Evolutionary conservation across 2,797 vertebrate species (phyloP).

Genomic region (Eutrigla gurnardus): DNA sequence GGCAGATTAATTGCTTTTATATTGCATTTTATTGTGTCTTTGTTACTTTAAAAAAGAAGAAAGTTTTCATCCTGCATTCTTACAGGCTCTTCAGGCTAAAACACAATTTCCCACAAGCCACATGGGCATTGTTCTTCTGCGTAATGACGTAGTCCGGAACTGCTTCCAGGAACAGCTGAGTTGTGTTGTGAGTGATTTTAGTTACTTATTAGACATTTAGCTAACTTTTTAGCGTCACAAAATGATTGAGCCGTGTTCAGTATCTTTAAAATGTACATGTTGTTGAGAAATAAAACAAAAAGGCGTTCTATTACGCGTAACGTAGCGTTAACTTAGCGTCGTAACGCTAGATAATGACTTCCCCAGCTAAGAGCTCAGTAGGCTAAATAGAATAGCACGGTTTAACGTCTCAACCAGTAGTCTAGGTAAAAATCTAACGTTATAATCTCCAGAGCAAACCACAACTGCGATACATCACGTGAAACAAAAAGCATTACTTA

Average conservation of each 20-base stretch:
- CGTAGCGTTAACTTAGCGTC: neutral
- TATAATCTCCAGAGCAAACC: neutral
- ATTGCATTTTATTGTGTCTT: neutral
- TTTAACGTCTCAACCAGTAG: neutral
- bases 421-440: neutral
- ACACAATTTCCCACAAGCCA: conserved; percentile 74
- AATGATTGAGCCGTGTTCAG: neutral
- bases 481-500: neutral
- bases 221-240: neutral
- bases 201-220: neutral
- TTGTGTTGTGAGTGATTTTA: conserved; percentile 39
- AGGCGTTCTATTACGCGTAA: accelerated
- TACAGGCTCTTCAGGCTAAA: neutral
- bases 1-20: neutral
- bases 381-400: neutral
- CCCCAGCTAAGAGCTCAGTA: neutral
- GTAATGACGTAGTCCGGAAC: conserved; percentile 59
- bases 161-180: neutral
- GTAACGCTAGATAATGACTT: neutral
- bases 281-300: neutral
- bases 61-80: neutral
- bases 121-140: neutral
- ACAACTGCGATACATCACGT: neutral
- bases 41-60: neutral
- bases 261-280: neutral